Evolutionary conservation across 2,797 vertebrate genomes (phyloP), one percentile per base, ranked within the genome.

Genomic region (Eutrigla gurnardus): DNA sequence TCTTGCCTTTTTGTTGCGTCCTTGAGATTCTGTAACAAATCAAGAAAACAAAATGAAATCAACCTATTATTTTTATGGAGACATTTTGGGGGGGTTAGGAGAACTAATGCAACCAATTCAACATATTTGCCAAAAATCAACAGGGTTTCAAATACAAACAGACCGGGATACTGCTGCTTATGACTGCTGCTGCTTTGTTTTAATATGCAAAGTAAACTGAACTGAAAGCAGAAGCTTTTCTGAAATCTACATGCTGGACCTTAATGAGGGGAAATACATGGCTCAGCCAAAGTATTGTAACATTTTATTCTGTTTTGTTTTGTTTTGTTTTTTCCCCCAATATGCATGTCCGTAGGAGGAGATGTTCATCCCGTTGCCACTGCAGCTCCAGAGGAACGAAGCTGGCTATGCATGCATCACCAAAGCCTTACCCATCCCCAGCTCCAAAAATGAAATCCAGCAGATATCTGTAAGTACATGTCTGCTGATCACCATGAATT

Each of bases 381-480:
- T 93, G 59, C 86, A 84, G 35, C 71, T 87, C 42, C 92, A 94
- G 85, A 92, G 78, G 57, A 94, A 91, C 87, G 92, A 88, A 75
- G 90, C 74, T 9, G 88, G 89, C 54, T 88, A 84, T 50, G 6
- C 64, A 0, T 95, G 94, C 78, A 83, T 91, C 80, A 93, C 89
- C 55, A 94, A 93, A 78, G 69, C 88, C n/a, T 85, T 94, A 69
- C 86, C 91, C 11, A 86, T 94, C 65, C 93, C 92, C 39, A 92
- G 87, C 75, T 92, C 94, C 85, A 95, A 88, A 74, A 92, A 83
- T 73, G 94, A 95, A 88, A 90, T 94, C 81, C 93, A 95, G 49
- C 92, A 93, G 78, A 92, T 95, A 75, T 95, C 93, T 70, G 94
- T 95, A 68, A 91, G 94, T 69, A 66, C 40, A 55, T 7, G 12